Conservation (phyloP, 2,113 vertebrate genomes). For the Odobenus rosmarus region DNA sequence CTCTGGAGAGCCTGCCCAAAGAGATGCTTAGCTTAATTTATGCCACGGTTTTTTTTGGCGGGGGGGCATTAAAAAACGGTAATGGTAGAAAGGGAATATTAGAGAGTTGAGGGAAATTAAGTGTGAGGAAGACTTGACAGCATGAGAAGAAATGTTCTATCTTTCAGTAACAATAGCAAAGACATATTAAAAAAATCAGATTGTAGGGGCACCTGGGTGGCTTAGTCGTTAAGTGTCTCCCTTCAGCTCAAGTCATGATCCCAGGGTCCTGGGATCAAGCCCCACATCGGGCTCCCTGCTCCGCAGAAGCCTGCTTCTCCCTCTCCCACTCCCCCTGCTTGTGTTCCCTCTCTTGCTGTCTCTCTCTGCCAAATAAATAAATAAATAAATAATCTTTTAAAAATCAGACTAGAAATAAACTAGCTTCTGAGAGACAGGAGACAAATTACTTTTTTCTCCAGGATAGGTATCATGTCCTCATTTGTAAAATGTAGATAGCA, state of each 20-base stretch:
- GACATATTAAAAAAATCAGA: not conserved
- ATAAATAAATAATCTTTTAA: too few relatives aligned
- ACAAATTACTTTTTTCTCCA: not conserved
- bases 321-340: too few relatives aligned
- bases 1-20: not conserved
- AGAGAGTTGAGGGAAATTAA: not conserved
- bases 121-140: not conserved
- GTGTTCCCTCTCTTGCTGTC: too few relatives aligned
- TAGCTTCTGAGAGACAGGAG: not conserved
- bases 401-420: not conserved
- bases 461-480: not conserved
- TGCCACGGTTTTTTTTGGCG: not conserved
- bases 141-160: not conserved
- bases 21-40: not conserved
- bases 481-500: not conserved
- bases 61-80: not conserved
- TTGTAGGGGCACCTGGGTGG: not conserved
- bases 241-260: too few relatives aligned
- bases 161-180: not conserved
- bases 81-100: not conserved
- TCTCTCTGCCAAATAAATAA: too few relatives aligned
- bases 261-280: too few relatives aligned
- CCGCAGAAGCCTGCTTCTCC: too few relatives aligned
- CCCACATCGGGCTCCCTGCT: too few relatives aligned
- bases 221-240: too few relatives aligned